Evolutionary conservation across 2,113 vertebrate genomes (phyloP), one percentile per base, ranked within the genome.

Genomic region (Scopus umbretta): DNA sequence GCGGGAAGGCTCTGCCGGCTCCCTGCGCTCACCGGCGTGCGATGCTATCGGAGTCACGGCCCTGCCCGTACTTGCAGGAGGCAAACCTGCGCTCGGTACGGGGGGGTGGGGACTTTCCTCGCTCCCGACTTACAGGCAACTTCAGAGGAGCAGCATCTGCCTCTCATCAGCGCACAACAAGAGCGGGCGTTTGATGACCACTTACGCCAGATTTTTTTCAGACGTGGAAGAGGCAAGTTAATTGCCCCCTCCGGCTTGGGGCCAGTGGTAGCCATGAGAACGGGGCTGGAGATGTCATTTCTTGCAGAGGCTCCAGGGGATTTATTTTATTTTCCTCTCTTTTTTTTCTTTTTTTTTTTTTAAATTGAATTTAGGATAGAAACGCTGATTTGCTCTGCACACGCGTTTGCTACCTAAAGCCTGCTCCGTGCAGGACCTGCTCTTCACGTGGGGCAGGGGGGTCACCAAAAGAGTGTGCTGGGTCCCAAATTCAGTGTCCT

Each of bases 41-140:
- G 90, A 96, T 96, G 83, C 68, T 92, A 84, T 93, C 94, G 65
- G 68, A 92, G 58, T 1, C 21, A 0, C 7, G 8, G 73, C 90
- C 63, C 80, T 95, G 96, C 92, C 88, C 4, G 15, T 15, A 67
- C 92, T 96, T 92, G 96, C 94, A 92, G 72, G 66, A 89, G 80
- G 68, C 52, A 78, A 94, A 91, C 36, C 72, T 59, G 52, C 40
- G n/a, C 27, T 74, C 2, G 0, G 68, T 16, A 47, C 0, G 0
- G 40, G 93, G 93, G 90, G 86, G 92, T 92, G 91, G 94, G 96
- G 92, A 93, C 83, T 94, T 96, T 95, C 92, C 92, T 95, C 13
- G 0, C 63, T 93, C 63, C 79, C 4, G 2, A 32, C 74, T 58
- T n/a, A 62, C 85, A 88, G 71, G 19, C 63, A 92, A 3, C 50